Evolutionary conservation across 2,113 vertebrate genomes (phyloP).

Genomic region (Archilochus colubris): DNA sequence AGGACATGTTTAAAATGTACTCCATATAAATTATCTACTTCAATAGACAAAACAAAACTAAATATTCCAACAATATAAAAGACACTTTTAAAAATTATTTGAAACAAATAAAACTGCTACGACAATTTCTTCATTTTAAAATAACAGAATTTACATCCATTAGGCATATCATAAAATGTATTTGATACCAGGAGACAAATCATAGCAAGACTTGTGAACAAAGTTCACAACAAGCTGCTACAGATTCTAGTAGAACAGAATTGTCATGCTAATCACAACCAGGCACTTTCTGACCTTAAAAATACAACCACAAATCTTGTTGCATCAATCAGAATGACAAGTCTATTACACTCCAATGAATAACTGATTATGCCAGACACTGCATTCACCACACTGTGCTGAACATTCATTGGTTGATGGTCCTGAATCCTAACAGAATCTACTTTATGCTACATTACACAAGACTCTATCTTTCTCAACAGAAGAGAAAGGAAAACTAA

Average conservation of each 20-base stretch:
- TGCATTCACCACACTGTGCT: not conserved
- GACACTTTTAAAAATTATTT: not conserved
- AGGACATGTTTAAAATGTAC: not conserved
- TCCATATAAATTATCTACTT: not conserved
- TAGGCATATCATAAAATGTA: not conserved
- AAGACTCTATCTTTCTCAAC: not conserved
- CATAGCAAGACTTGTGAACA: not conserved
- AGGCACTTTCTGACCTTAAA: slow-evolving; percentile 18
- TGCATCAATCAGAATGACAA: slow-evolving; percentile 38
- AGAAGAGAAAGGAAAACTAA: not conserved
- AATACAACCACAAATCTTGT: slow-evolving; percentile 46
- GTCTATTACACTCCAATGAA: slow-evolving; percentile 26
- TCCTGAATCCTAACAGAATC: not conserved
- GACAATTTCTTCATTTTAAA: not conserved
- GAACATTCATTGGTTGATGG: not conserved
- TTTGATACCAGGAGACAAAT: not conserved
- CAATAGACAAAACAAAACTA: not conserved
- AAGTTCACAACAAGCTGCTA: not conserved
- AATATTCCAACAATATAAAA: not conserved
- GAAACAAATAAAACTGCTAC: not conserved
- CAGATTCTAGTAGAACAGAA: not conserved
- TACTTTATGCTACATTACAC: not conserved
- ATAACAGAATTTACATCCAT: not conserved
- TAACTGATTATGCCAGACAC: slow-evolving; percentile 20
- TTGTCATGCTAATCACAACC: not conserved